Evolutionary conservation across 2,113 vertebrate genomes (phyloP).

Genomic region (Verasper variegatus): DNA sequence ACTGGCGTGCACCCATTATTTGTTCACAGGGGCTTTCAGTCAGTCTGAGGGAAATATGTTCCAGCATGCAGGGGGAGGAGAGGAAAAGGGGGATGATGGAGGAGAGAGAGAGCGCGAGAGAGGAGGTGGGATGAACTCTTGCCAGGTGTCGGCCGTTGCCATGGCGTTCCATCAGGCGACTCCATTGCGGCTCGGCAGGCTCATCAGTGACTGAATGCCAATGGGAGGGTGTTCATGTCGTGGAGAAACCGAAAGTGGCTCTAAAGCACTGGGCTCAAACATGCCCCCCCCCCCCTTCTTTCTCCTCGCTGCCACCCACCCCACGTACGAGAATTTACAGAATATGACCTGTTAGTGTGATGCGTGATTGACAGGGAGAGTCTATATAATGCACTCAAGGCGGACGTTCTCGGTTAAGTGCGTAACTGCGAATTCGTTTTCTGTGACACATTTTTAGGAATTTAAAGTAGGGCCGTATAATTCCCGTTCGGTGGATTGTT

Average conservation of each 20-base stretch:
- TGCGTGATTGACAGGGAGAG: slow-evolving; percentile 65
- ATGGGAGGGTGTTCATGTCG: slow-evolving; percentile 76
- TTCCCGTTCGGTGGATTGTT: slow-evolving; percentile 27
- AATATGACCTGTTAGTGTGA: slow-evolving; percentile 45
- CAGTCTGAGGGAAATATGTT: slow-evolving; percentile 94
- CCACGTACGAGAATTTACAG: slow-evolving; percentile 59
- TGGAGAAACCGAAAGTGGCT: slow-evolving; percentile 68
- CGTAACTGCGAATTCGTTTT: slow-evolving; percentile 39
- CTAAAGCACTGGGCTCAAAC: slow-evolving; percentile 72
- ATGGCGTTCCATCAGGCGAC: slow-evolving; percentile 95
- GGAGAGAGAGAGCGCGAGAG: slow-evolving; percentile 29
- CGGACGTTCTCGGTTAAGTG: slow-evolving; percentile 39
- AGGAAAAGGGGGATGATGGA: slow-evolving; percentile 41
- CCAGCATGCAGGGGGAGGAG: slow-evolving; percentile 87
- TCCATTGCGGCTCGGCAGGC: slow-evolving; percentile 85
- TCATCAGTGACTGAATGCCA: slow-evolving; percentile 90
- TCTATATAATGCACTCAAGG: slow-evolving; percentile 48
- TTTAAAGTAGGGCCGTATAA: slow-evolving; percentile 33
- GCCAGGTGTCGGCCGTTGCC: slow-evolving; percentile 94
- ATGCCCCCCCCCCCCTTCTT: not conserved
- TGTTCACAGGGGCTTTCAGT: slow-evolving; percentile 97
- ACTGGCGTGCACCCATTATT: slow-evolving; percentile 93
- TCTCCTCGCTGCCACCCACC: slow-evolving; percentile 25
- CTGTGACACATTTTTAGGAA: slow-evolving; percentile 24
- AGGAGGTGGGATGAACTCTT: slow-evolving; percentile 80